These are phyloP conservation scores for Neodiprion fabricii DNA, from an alignment of 1,140 invertebrate species.

Conservation along the genomic window DNA sequence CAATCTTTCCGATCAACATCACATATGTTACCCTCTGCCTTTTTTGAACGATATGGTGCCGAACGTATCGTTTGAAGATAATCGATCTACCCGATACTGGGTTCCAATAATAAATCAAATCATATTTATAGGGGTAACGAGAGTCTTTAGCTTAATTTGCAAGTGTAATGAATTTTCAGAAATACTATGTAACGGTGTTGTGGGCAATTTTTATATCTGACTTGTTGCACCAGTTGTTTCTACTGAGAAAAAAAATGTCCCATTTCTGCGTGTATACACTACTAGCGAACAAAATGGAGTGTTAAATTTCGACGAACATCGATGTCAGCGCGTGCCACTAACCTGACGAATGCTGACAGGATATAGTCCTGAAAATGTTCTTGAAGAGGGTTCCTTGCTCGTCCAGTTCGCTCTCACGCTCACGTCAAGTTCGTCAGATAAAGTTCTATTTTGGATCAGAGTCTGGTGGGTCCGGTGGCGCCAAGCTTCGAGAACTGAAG, in stretches of 20 bases:
- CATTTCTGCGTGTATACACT: background rate
- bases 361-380: background rate
- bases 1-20: too few species aligned
- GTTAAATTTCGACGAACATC: background rate
- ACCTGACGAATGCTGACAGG: background rate
- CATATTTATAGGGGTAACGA: too few species aligned
- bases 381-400: background rate
- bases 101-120: too few species aligned
- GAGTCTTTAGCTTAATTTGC: too few species aligned
- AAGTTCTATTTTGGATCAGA: background rate
- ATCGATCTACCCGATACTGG: too few species aligned
- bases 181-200: too few species aligned
- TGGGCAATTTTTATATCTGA: background rate
- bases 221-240: background rate
- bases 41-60: too few species aligned
- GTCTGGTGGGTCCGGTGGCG: background rate
- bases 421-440: background rate
- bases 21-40: too few species aligned
- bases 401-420: background rate
- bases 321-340: background rate
- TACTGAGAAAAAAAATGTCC: background rate
- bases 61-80: too few species aligned
- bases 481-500: background rate
- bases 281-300: background rate
- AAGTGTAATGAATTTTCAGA: too few species aligned